A percentile compares a stretch with the other conserved stretches of the same genome.
Conservation (phyloP, 30 jellyfish, hydroid and myxozoan species). For the Chrysaora quinquecirrha region DNA sequence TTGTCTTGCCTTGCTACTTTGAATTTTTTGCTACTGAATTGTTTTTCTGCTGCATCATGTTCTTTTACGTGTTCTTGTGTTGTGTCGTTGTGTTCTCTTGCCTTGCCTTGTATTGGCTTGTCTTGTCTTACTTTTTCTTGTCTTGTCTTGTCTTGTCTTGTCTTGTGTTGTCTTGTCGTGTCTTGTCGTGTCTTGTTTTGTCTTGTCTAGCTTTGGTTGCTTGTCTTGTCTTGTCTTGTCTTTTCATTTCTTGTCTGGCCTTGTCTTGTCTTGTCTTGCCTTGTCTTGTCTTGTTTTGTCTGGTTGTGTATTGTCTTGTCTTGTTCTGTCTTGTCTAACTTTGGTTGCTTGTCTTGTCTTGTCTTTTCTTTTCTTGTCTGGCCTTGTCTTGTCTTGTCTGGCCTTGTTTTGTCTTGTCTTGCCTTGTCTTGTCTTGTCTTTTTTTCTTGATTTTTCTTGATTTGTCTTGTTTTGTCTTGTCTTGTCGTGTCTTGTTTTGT, state of each 20-base stretch:
- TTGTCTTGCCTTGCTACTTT: not conserved
- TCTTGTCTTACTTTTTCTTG: not conserved
- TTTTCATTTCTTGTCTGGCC: not conserved
- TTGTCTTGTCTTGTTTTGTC: not conserved
- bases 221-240: not conserved
- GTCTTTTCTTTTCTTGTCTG: not conserved
- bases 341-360: not conserved
- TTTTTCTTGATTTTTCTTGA: not conserved
- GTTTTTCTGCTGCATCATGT: not conserved
- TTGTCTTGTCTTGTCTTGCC: not conserved
- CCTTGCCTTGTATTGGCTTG: not conserved
- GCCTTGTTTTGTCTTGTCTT: not conserved
- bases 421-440: not conserved
- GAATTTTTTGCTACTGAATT: not conserved
- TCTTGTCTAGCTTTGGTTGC: not conserved
- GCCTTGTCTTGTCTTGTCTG: not conserved
- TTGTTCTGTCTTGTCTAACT: constrained; percentile 3
- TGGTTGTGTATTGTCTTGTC: not conserved
- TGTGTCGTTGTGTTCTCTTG: constrained; percentile 5
- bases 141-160: not conserved
- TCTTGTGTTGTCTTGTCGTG: constrained; percentile 1
- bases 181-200: not conserved
- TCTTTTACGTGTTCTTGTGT: not conserved
- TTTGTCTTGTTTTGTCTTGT: not conserved
- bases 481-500: not conserved